phyloP scores from a whole-genome alignment of 2,113 vertebrate genomes.

The Tamias sibiricus region DNA sequence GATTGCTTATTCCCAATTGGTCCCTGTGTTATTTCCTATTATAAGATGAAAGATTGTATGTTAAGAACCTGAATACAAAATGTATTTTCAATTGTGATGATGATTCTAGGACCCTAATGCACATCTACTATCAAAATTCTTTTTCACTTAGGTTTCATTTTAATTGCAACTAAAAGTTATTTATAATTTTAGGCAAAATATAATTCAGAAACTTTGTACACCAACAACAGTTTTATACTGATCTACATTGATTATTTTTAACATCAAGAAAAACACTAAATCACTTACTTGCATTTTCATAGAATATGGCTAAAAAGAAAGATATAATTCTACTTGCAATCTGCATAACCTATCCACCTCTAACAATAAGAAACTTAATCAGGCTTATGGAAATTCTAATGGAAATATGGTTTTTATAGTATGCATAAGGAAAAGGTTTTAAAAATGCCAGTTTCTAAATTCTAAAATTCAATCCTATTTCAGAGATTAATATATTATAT shows the following conservation, averaged over 20 bases:
- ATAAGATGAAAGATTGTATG: neutral
- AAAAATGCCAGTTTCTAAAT: neutral
- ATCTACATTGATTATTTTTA: neutral
- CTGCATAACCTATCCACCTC: neutral
- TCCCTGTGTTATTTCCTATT: neutral
- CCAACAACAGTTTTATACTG: neutral
- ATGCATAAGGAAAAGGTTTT: neutral
- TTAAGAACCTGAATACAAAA: neutral
- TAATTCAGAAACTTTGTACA: neutral
- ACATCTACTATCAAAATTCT: neutral
- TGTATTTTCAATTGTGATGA: neutral
- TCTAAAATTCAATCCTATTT: neutral
- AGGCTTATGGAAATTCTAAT: neutral
- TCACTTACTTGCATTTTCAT: neutral
- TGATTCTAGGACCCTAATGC: neutral
- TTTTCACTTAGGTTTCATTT: neutral
- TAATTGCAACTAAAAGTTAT: neutral
- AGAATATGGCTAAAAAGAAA: neutral
- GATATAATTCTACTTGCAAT: neutral
- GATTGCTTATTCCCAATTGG: neutral
- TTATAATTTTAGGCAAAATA: neutral
- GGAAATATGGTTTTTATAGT: neutral
- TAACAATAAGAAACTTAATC: neutral
- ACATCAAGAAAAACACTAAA: neutral
- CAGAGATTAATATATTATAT: neutral